Percentiles rank a stretch among this genome's conserved stretches.
These are phyloP conservation scores for Pachliopta kotzebuea DNA, from an alignment of 2,888 invertebrate species.

Conservation along the genomic window DNA sequence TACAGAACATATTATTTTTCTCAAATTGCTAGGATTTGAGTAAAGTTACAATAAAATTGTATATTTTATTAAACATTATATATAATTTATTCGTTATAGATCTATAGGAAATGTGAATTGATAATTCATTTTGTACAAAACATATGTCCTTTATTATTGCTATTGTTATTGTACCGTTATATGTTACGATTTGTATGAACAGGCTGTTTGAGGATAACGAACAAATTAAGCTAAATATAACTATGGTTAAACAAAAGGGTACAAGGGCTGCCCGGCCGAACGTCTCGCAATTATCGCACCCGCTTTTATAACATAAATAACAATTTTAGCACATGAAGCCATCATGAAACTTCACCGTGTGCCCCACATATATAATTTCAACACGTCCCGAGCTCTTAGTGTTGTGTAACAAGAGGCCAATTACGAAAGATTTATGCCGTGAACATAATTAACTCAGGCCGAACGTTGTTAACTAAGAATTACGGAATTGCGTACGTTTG, in stretches of 20 bases:
- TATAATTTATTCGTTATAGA: no score
- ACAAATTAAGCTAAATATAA: slow-evolving; percentile 5
- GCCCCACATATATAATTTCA: slow-evolving; percentile 78
- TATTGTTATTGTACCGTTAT: no score
- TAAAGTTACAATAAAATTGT: no score
- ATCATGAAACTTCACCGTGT: slow-evolving; percentile 58
- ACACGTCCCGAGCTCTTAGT: slow-evolving; percentile 75
- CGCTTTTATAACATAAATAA: slow-evolving; percentile 45
- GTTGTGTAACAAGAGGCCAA: slow-evolving; percentile 79
- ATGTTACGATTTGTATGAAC: no score
- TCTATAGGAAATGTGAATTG: no score
- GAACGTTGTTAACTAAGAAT: slow-evolving; percentile 75
- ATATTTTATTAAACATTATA: no score
- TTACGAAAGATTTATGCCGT: slow-evolving; percentile 80
- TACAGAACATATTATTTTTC: slow-evolving; percentile 13
- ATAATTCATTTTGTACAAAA: no score
- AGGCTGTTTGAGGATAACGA: slow-evolving; percentile 22
- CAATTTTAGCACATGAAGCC: slow-evolving; percentile 44
- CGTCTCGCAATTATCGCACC: slow-evolving; percentile 38
- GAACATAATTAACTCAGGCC: slow-evolving; percentile 81
- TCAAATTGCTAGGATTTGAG: no score
- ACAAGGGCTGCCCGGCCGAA: slow-evolving; percentile 20
- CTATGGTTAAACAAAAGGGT: slow-evolving; percentile 12
- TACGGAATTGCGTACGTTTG: slow-evolving; percentile 59
- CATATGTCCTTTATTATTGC: no score